Percentiles rank a stretch among this genome's conserved stretches.
Conservation (phyloP, 1,140 invertebrate species). For the Paracyclopina nana region DNA sequence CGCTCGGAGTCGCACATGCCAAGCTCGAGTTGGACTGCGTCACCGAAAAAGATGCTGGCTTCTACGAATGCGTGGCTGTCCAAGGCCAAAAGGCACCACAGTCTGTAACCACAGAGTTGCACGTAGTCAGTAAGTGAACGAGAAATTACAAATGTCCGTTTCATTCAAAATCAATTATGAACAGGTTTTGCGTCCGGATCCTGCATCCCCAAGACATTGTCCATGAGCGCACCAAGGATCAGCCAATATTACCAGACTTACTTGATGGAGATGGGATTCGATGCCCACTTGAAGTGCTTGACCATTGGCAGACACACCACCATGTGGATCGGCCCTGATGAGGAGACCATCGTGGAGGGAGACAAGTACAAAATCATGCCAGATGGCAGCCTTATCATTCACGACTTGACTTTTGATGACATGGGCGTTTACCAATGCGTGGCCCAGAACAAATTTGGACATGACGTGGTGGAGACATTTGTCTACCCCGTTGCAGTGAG, state of each 20-base stretch:
- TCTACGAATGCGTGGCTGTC: conserved; percentile 12
- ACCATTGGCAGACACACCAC: neutral
- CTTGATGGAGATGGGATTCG: neutral
- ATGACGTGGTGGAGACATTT: conserved; percentile 12
- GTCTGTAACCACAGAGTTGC: conserved; percentile 5
- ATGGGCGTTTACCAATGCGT: conserved; percentile 9
- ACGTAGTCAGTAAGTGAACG: conserved; percentile 16
- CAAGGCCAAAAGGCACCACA: neutral
- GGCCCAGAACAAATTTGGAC: conserved; percentile 1
- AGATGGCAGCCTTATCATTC: conserved; percentile 4
- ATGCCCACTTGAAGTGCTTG: conserved; percentile 2
- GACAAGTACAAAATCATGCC: conserved; percentile 1
- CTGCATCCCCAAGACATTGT: neutral
- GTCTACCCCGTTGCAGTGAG: too few relatives aligned
- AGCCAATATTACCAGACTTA: conserved; percentile 8
- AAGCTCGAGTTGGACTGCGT: conserved; percentile 8
- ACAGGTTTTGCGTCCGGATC: conserved; percentile 5
- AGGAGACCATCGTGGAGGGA: neutral
- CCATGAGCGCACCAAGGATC: neutral
- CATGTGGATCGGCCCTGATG: neutral
- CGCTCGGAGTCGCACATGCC: too few relatives aligned
- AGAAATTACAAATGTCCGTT: too few relatives aligned
- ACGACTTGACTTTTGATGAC: conserved; percentile 10
- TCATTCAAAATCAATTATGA: neutral
- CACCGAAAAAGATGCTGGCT: conserved; percentile 7